Base-by-base conservation (phyloP, 2,113 vertebrate species). In the Anas platyrhynchos region DNA sequence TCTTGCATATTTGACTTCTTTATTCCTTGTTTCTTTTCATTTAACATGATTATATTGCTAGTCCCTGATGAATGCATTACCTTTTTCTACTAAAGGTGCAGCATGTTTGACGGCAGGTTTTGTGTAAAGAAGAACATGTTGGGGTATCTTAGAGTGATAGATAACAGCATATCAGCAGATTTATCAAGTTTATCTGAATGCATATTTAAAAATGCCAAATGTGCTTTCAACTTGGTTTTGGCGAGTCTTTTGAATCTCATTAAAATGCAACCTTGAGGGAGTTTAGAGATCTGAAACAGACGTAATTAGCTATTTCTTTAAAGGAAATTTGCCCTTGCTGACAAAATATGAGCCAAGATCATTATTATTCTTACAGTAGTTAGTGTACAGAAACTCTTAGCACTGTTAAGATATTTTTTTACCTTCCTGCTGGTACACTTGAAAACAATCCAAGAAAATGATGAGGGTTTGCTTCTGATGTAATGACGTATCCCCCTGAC, bases 191-290 rank as follows among this genome's bases (percentile, higher is more conserved):
- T 83, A 92, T 95, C 79, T 96, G 79, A 92, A 94, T 93, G 66
- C 31, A 38, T 89, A 73, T 77, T 95, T 95, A 34, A 82, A 96
- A 96, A 93, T 68, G 76, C 79, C 82, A 86, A 92, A 81, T 89
- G 44, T 75, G 44, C n/a, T 88, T 95, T 93, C 82, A 80, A 1
- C 41, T 94, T 25, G 6, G 9, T 96, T 92, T 81, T 91, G 71
- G 67, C 0, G 0, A 92, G 44, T 76, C 66, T 95, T 93, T 93
- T 94, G 65, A 93, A 89, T 93, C 46, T 93, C 62, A 71, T 95
- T 96, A 90, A 66, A 86, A 71, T 83, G 59, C 62, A 97, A 85
- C 55, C 83, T 97, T 94, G 85, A 93, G 86, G 63, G 93, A 96
- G 25, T 91, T 69, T 86, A 23, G 61, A 75, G 71, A 72, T 84